Percentiles rank a stretch among this genome's conserved stretches.
Conservation (phyloP, 2,113 vertebrate species). For the Salminus brasiliensis region DNA sequence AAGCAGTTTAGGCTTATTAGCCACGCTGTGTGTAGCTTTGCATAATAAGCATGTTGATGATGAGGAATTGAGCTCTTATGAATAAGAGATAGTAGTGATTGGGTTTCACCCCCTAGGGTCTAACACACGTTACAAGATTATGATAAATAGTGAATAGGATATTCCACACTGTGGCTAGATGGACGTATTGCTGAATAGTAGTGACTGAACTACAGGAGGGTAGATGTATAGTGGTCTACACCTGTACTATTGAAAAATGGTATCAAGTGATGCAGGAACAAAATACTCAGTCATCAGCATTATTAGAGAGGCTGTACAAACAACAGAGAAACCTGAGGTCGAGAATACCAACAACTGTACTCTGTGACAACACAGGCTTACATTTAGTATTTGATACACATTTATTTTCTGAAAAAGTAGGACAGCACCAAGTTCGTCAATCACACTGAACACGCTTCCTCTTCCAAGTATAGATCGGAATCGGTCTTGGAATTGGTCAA, state of each 20-base stretch:
- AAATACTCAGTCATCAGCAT: too few species aligned
- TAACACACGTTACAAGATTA: constrained; percentile 40
- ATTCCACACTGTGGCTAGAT: constrained; percentile 43
- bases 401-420: too few species aligned
- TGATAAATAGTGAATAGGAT: constrained; percentile 44
- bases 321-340: too few species aligned
- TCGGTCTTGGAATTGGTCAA: too few species aligned
- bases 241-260: neutral
- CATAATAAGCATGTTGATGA: constrained; percentile 24
- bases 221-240: neutral
- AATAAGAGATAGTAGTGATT: constrained; percentile 52
- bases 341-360: too few species aligned
- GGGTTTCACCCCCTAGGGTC: constrained; percentile 32
- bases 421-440: too few species aligned
- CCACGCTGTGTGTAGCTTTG: constrained; percentile 26
- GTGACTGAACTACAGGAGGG: neutral
- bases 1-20: constrained; percentile 31
- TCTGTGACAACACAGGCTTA: too few species aligned
- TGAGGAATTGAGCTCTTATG: constrained; percentile 34
- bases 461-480: too few species aligned
- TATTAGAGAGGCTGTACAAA: too few species aligned
- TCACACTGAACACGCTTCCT: too few species aligned
- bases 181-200: constrained; percentile 4
- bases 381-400: too few species aligned
- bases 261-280: neutral